Evolutionary conservation across 1,140 invertebrate species (phyloP), one percentile per base, ranked within the genome.

Genomic region (Episyrphus balteatus): DNA sequence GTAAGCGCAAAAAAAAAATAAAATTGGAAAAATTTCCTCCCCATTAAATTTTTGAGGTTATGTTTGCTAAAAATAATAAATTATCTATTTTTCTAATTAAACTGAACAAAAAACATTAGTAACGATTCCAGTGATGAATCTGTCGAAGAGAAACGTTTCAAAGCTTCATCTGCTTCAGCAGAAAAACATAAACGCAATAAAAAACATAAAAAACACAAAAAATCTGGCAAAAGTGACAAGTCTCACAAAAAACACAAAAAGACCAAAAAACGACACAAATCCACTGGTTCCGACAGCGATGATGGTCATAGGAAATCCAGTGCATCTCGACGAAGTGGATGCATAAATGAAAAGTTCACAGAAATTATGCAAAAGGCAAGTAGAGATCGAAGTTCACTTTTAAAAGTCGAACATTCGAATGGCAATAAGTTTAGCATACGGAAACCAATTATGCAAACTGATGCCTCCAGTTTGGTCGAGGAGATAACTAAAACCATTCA

Each of bases 121-220:
- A 56, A 47, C 39, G 57, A 61, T 46, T 61, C 62, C 26, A 65
- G 53, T 37, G 56, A 51, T 18, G 14, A 26, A 15, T 18, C 19
- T 3, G 42, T 55, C 5, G 60, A 57, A n/a, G 60, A 61, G 17
- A 63, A 52, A 7, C 58, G 52, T 19, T 38, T 51, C 40, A 65
- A 62, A 50, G 55, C 18, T 32, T 34, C 46, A n/a, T 43, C 47
- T 11, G 21, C 38, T 1, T 44, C 44, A 38, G 42, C 54, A n/a
- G 66, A 62, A 40, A 66, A 63, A 49, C 70, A 70, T 40, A 75
- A 75, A 52, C 76, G 73, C 49, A 70, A 58, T 47, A 75, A 74
- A 51, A 75, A 76, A 53, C 70, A 75, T 49, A 77, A 75, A 51
- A 75, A 74, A 52, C 59, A 60, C 31, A 70, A 65, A 48, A 66